Base-by-base conservation (phyloP, 2,888 invertebrate species). In the Gari tellinella region DNA sequence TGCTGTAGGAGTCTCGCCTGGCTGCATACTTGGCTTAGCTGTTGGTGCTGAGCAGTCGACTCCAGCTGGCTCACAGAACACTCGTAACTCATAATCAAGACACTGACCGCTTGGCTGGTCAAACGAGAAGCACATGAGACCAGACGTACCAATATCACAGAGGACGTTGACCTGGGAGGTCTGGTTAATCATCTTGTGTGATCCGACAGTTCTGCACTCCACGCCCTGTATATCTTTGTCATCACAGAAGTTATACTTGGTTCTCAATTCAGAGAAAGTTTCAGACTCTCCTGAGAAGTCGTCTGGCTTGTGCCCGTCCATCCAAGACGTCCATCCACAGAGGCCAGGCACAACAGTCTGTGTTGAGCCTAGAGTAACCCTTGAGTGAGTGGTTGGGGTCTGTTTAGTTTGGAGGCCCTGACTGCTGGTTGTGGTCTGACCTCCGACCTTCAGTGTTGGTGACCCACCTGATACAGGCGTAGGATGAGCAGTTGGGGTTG, bases 281-380 rank as follows among this genome's bases (percentile, higher is more conserved):
- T 91, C 91, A 51, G 84, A 85, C 64, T 91, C 91, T 8, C 90
- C 91, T 14, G 73, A 62, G 21, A 67, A 60, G 15, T 64, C 68
- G 38, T 79, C 82, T 12, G 90, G 89, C 19, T 60, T 65, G 45
- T 87, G 84, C 10, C 83, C 93, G 91, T 95, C 96, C 76, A 96
- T 93, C 97, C 97, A 97, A 15, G 93, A 91, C 0, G 95, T 95
- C 97, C 97, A 97, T 0, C 97, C 97, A 10, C 94, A 92, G 41
- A 93, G 45, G 0, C 60, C 58, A 3, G 70, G 55, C n/a, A 72
- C 63, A 14, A 60, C 46, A n/a, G 67, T 67, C 12, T 80, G 72
- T 23, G 52, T 56, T 12, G 43, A 52, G 26, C 67, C 72, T 12
- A 53, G 19, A 12, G 25, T 41, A 17, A 46, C 23, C 7, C 49